Conservation (phyloP, 2,888 invertebrate species). For the Silvanus unidentatus region DNA sequence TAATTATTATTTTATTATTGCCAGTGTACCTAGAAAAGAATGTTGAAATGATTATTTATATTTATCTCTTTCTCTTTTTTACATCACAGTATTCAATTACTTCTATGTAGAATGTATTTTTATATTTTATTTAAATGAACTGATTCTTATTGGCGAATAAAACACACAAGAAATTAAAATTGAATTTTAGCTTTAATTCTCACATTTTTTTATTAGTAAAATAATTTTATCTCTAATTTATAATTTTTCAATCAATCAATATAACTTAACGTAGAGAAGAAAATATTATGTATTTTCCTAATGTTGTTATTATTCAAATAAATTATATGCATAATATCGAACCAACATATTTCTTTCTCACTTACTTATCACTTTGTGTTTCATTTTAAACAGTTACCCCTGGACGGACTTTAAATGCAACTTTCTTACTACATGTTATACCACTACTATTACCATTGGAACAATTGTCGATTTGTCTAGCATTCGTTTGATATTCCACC, state of each 20-base stretch:
- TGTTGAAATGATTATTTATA: slow-evolving; percentile 26
- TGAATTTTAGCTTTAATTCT: slow-evolving; percentile 30
- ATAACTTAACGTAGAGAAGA: neutral
- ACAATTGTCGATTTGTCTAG: slow-evolving; percentile 13
- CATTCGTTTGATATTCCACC: slow-evolving; percentile 27
- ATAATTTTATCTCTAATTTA: slow-evolving; percentile 31
- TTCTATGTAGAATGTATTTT: slow-evolving; percentile 26
- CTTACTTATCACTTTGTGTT: neutral
- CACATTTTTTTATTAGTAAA: slow-evolving; percentile 23
- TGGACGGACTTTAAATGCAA: slow-evolving; percentile 16
- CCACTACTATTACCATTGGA: too few species aligned
- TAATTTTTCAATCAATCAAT: slow-evolving; percentile 26
- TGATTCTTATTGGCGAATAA: slow-evolving; percentile 23
- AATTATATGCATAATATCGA: slow-evolving; percentile 31
- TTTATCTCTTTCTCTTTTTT: slow-evolving; percentile 26
- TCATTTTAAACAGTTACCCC: slow-evolving; percentile 23
- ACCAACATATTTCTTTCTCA: too few species aligned
- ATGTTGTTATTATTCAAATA: slow-evolving; percentile 39
- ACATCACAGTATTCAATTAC: slow-evolving; percentile 40
- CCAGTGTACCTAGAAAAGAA: slow-evolving; percentile 30
- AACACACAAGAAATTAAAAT: slow-evolving; percentile 19
- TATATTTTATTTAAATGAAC: slow-evolving; percentile 22
- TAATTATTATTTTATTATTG: slow-evolving; percentile 29
- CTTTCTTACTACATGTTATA: too few species aligned
- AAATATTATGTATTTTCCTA: slow-evolving; percentile 33